Base-by-base conservation (phyloP, 2,888 invertebrate genomes). In the Tetranychus piercei region DNA sequence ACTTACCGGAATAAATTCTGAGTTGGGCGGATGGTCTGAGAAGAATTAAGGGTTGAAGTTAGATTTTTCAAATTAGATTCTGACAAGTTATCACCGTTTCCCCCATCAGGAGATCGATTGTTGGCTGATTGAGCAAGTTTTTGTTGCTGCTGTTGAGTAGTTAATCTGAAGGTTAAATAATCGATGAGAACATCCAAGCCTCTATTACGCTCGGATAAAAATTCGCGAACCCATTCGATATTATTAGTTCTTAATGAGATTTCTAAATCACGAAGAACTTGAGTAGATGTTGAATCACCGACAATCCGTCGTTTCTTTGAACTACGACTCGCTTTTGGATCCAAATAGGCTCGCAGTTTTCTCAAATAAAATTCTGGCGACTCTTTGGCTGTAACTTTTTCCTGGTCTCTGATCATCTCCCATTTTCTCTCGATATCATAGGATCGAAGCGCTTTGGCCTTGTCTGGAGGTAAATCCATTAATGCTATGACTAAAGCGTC, bases 351-450 rank as follows among this genome's bases (percentile, higher is more conserved):
- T 80, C 90, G 87, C 80, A 99, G 86, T 84, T 95, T 96, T 83
- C 91, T 91, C 82, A 99, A 87, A 86, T 99, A 99, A 84, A 93
- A 92, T 75, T 92, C 88, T 73, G 99, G 97, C 73, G 95, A 92
- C 84, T 96, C 94, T 84, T 96, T 95, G n/a, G 94, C 95, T 82
- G 93, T 93, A 80, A 96, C 94, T 87, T 91, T 90, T 87, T 95
- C 95, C 90, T 93, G 95, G 87, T 99, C 97, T 86, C 95, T 95
- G 85, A 99, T 94, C 83, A 99, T 91, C 85, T 99, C 96, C 97
- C 97, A 99, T 85, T 99, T 99, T 85, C 95, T 96, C 83, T 95
- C 93, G 83, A 92, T 90, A 84, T 96, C 95, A 83, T 97, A 97
- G 71, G 80, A 80, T 66, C 82, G 80, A 67, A 83, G 76, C 66